Percentiles rank a stretch among this genome's conserved stretches.
These are phyloP conservation scores for Electrona antarctica DNA, from an alignment of 2,113 vertebrate species.

Conservation along the genomic window DNA sequence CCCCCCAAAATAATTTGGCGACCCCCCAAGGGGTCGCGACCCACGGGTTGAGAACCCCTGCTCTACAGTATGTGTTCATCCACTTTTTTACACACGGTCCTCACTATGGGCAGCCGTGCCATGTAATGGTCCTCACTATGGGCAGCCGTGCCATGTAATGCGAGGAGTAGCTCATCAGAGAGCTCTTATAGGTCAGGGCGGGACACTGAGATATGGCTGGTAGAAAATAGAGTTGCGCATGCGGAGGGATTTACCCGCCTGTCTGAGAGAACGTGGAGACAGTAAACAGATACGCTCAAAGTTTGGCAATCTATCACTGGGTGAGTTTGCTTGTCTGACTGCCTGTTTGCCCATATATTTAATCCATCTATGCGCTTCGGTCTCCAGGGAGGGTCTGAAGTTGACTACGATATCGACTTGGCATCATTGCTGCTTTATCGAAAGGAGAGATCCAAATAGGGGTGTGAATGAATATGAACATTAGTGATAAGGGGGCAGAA, in stretches of 20 bases:
- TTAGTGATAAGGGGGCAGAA: constrained; percentile 11
- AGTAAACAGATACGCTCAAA: constrained; percentile 60
- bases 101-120: constrained; percentile 24
- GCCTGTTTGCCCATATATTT: constrained; percentile 55
- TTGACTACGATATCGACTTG: constrained; percentile 37
- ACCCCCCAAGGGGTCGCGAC: no score
- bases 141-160: constrained; percentile 18
- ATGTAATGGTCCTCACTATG: constrained; percentile 41
- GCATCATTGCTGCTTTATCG: constrained; percentile 46
- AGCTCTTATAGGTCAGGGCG: constrained; percentile 51
- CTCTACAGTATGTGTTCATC: not conserved
- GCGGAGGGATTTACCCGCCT: constrained; percentile 62
- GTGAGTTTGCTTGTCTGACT: constrained; percentile 40
- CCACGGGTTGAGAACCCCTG: no score
- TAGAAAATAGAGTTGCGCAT: constrained; percentile 50
- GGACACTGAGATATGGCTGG: constrained; percentile 53
- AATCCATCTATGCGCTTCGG: constrained; percentile 57
- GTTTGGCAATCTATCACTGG: constrained; percentile 58
- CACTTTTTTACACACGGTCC: constrained; percentile 28
- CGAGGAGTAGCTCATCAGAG: constrained; percentile 51
- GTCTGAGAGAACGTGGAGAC: constrained; percentile 60
- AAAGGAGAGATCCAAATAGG: constrained; percentile 25
- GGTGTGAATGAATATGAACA: constrained; percentile 17
- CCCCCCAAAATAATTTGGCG: no score
- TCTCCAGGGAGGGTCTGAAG: constrained; percentile 40